These are phyloP conservation scores for Tautogolabrus adspersus DNA, from an alignment of 2,113 vertebrate genomes.

Conservation along the genomic window DNA sequence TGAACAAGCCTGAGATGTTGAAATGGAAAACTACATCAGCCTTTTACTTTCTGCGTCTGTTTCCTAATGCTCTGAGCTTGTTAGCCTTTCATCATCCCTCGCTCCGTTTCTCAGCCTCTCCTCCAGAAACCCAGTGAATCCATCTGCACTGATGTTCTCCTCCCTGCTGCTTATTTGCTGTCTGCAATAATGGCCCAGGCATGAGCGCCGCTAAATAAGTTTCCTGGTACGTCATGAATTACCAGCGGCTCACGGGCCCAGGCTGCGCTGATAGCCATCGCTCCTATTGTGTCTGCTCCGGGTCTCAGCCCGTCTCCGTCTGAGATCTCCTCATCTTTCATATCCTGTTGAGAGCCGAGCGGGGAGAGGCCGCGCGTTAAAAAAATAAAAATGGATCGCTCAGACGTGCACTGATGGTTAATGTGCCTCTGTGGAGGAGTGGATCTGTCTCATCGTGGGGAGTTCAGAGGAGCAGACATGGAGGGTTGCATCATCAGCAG, in stretches of 20 bases:
- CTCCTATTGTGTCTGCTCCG: conserved; percentile 63
- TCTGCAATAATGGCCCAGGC: conserved; percentile 38
- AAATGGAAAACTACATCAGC: background rate
- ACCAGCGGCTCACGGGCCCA: conserved; percentile 26
- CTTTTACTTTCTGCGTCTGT: background rate
- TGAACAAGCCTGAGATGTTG: background rate
- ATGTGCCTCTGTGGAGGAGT: conserved; percentile 44
- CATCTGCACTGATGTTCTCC: background rate
- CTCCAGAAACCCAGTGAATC: background rate
- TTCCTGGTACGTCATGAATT: conserved; percentile 52
- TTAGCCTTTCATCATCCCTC: conserved; percentile 3
- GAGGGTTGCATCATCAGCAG: conserved; percentile 13
- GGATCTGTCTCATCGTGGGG: conserved; percentile 21
- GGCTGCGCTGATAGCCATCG: conserved; percentile 72
- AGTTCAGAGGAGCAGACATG: background rate
- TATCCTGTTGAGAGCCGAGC: conserved; percentile 78
- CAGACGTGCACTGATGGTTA: conserved; percentile 47
- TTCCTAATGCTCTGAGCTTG: conserved; percentile 11
- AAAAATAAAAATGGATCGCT: conserved; percentile 36
- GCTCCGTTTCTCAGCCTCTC: background rate
- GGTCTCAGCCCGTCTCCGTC: conserved; percentile 52
- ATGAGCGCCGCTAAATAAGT: conserved; percentile 33
- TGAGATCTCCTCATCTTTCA: conserved; percentile 84
- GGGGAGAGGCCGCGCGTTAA: conserved; percentile 23
- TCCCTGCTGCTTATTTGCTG: conserved; percentile 41